Evolutionary conservation across 2,888 invertebrate genomes (phyloP).

Genomic region (Caenorhabditis wallacei): DNA sequence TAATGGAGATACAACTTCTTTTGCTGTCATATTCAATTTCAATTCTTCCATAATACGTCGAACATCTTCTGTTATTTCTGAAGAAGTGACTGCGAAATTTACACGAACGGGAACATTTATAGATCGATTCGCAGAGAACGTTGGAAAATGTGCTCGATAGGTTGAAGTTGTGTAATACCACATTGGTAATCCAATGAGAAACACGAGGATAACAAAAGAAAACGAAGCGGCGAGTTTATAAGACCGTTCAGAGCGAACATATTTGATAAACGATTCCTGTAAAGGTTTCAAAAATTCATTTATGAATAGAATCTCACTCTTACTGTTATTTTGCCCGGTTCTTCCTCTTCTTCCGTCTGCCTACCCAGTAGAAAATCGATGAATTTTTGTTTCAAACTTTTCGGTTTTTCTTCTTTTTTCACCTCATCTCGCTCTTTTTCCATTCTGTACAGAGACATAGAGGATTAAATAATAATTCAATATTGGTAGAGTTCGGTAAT

Average conservation of each 20-base stretch:
- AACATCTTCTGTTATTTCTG: constrained; percentile 1
- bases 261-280: constrained; percentile 53
- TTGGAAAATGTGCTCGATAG: constrained; percentile 61
- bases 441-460: constrained; percentile 2
- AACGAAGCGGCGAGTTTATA: constrained; percentile 62
- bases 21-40: constrained; percentile 27
- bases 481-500: not conserved
- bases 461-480: not conserved
- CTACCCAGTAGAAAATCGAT: constrained; percentile 31
- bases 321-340: constrained; percentile 44
- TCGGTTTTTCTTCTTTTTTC: not conserved
- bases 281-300: constrained; percentile 1
- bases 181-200: constrained; percentile 73
- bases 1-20: constrained; percentile 43
- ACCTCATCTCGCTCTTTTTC: not conserved
- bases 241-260: constrained; percentile 33
- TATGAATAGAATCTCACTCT: not conserved
- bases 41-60: constrained; percentile 14
- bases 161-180: constrained; percentile 77
- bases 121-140: constrained; percentile 44
- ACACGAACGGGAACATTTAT: constrained; percentile 55
- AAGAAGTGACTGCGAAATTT: constrained; percentile 18
- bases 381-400: constrained; percentile 21
- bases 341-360: constrained; percentile 34
- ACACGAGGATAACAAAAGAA: constrained; percentile 69